Conservation (phyloP, 1,140 invertebrate species). For the Littorina saxatilis region DNA sequence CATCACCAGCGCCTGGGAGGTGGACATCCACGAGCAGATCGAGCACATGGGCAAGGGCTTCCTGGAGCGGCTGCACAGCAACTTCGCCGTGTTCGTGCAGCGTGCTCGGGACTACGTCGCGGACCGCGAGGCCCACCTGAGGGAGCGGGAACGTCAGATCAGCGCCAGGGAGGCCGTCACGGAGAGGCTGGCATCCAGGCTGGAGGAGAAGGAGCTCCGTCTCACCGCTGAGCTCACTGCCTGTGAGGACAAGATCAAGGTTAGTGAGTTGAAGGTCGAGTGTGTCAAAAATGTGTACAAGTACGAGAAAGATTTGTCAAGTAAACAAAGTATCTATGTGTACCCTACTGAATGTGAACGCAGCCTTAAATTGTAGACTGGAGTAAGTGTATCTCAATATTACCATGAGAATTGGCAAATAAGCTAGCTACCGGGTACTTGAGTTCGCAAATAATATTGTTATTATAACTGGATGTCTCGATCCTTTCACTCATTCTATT, state of each 20-base stretch:
- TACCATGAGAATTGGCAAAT: too few relatives aligned
- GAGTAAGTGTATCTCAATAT: too few relatives aligned
- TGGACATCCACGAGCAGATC: slow-evolving; percentile 73
- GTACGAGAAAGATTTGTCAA: too few relatives aligned
- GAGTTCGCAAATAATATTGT: too few relatives aligned
- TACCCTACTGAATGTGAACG: too few relatives aligned
- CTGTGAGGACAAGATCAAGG: slow-evolving; percentile 54
- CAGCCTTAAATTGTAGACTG: too few relatives aligned
- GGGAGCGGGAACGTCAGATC: slow-evolving; percentile 64
- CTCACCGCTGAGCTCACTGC: slow-evolving; percentile 57
- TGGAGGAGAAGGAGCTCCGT: slow-evolving; percentile 61
- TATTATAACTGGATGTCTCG: too few relatives aligned
- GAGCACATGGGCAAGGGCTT: slow-evolving; percentile 68
- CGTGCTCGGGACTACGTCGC: slow-evolving; percentile 68
- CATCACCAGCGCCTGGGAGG: slow-evolving; percentile 68
- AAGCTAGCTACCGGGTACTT: too few relatives aligned
- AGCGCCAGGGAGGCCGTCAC: slow-evolving; percentile 44
- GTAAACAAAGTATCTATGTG: too few relatives aligned
- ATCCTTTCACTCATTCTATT: too few relatives aligned
- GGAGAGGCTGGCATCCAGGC: slow-evolving; percentile 41
- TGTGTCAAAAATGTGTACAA: too few relatives aligned
- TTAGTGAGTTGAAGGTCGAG: too few relatives aligned
- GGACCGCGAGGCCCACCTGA: slow-evolving; percentile 60
- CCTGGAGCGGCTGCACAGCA: slow-evolving; percentile 66
- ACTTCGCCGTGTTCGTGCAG: slow-evolving; percentile 68